Percentiles rank a stretch among this genome's conserved stretches.
Conservation (phyloP, 30 jellyfish, hydroid and myxozoan genomes). For the Nemopilema nomurai region DNA sequence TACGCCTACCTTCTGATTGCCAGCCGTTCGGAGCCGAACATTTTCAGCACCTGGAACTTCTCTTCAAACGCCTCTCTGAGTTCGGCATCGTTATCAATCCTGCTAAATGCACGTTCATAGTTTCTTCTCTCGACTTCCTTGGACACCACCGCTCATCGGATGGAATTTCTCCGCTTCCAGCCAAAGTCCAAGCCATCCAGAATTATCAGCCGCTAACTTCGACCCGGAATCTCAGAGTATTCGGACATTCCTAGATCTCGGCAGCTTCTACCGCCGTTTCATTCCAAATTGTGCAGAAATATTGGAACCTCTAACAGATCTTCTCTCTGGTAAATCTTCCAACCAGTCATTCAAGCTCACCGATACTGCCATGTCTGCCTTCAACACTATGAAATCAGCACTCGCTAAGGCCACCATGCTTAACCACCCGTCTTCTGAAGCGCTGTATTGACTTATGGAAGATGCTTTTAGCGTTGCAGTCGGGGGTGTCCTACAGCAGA, state of each 20-base stretch:
- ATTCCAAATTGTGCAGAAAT: slow-evolving; percentile 26
- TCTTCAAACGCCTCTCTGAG: slow-evolving; percentile 7
- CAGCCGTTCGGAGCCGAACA: slow-evolving; percentile 30
- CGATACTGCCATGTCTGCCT: slow-evolving; percentile 27
- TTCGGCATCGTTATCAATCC: slow-evolving; percentile 35
- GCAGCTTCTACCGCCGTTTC: slow-evolving; percentile 46
- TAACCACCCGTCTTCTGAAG: too few species aligned
- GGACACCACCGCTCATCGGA: too few species aligned
- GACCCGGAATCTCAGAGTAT: background rate
- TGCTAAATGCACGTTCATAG: too few species aligned
- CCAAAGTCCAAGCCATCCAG: slow-evolving; percentile 35
- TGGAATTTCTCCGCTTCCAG: too few species aligned
- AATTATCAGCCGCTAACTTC: slow-evolving; percentile 3
- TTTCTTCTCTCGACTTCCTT: too few species aligned
- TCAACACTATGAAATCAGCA: slow-evolving; percentile 26
- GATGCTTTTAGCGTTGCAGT: too few species aligned
- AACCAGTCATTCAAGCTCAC: background rate
- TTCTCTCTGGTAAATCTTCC: slow-evolving; percentile 15
- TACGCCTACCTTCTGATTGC: slow-evolving; percentile 40
- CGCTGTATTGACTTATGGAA: too few species aligned
- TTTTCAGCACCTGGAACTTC: slow-evolving; percentile 18
- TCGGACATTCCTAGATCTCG: background rate
- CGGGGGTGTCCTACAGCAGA: slow-evolving; percentile 14
- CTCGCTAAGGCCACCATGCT: slow-evolving; percentile 49
- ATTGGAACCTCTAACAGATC: slow-evolving; percentile 41